Base-by-base conservation (phyloP, 2,797 vertebrate species). In the Gallinago nigripennis region DNA sequence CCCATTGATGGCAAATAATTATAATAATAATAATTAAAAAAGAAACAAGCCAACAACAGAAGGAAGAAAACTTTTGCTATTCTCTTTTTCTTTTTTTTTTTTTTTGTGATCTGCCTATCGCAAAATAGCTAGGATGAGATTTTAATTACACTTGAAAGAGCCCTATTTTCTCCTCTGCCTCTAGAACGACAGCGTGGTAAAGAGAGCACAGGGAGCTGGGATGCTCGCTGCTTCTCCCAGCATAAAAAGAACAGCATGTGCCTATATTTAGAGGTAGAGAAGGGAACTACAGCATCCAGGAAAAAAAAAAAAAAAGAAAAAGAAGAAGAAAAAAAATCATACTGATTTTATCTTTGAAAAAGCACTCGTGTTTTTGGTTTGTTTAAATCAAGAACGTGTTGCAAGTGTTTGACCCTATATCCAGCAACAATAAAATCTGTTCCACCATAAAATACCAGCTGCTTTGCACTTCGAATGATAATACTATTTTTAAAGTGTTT, bases 391-490 rank as follows among this genome's bases (percentile, higher is more conserved):
- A 86, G 89, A 93, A 71, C 19, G 90, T 61, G 94, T 82, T 92
- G 75, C 82, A 88, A 94, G 93, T 24, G 1, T 85, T 85, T 96
- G 92, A 96, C 94, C 94, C 94, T 33, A 61, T 33, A 95, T 80
- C 91, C 88, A 95, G 81, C 63, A 94, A 96, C 81, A 93, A 94
- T 95, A 94, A 96, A 95, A 90, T 86, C 75, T 73, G 83, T 88
- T 94, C 91, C 66, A 64, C 79, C 82, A 68, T 39, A 87, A 91
- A 92, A 95, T 79, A 91, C 73, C 94, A 94, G 82, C 94, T 96
- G 86, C 77, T 95, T 88, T 82, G 51, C 70, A 64, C 89, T 92
- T 63, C 12, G 39, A 84, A 91, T 56, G 88, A 76, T 60, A 92
- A 69, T n/a, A 90, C 85, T 86, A 56, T 90, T 95, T 86, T 91